phyloP scores from a whole-genome alignment of 2,113 vertebrate genomes.

The Cryptomyrus ogoouensis region DNA sequence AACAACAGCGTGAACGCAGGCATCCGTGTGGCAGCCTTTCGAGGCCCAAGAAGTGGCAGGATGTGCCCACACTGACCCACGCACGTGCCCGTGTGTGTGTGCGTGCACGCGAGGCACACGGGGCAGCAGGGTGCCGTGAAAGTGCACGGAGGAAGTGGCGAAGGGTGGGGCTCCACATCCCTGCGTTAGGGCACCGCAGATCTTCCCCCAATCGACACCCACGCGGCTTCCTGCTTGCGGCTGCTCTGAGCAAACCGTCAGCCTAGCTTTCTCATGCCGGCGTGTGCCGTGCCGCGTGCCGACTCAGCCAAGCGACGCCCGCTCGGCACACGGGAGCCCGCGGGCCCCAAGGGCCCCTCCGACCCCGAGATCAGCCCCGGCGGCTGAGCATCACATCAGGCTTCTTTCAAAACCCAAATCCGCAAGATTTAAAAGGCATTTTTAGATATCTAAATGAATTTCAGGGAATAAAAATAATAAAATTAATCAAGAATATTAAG shows the following conservation, averaged over 20 bases:
- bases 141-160: slow-evolving; percentile 71
- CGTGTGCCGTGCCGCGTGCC: background rate
- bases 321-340: background rate
- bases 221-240: slow-evolving; percentile 61
- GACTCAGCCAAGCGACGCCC: background rate
- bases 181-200: slow-evolving; percentile 61
- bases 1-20: background rate
- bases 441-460: background rate
- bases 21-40: background rate
- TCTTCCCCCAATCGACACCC: slow-evolving; percentile 65
- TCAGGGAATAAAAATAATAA: background rate
- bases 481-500: background rate
- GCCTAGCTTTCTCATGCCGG: background rate
- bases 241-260: background rate
- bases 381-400: background rate
- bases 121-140: slow-evolving; percentile 41
- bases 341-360: background rate
- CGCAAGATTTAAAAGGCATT: background rate
- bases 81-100: background rate
- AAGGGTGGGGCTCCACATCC: slow-evolving; percentile 72
- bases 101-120: slow-evolving; percentile 34
- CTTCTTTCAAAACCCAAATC: background rate
- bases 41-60: background rate
- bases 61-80: background rate
- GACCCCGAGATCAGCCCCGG: background rate